Percentiles rank a stretch among this genome's conserved stretches.
phyloP scores from a whole-genome alignment of 92 coral and sea anemone species.

The Galaxea fascicularis region DNA sequence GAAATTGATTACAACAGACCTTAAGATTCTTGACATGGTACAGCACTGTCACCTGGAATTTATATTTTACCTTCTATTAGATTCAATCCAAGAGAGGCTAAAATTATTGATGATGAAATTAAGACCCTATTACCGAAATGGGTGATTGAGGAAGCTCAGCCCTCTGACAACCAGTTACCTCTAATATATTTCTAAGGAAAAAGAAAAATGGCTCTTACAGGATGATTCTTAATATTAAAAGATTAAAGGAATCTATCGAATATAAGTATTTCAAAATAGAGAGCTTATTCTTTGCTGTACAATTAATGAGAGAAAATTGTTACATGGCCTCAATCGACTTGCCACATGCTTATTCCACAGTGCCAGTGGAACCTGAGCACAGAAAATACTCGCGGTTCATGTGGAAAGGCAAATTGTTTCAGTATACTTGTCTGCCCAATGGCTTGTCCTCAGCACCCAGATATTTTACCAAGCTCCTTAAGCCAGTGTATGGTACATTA shows the following conservation, averaged over 20 bases:
- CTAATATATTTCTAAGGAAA: too few relatives aligned
- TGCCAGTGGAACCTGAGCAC: slow-evolving; percentile 13
- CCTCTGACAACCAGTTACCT: too few relatives aligned
- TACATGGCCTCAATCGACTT: background rate
- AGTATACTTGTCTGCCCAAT: too few relatives aligned
- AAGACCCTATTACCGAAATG: too few relatives aligned
- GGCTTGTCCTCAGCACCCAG: too few relatives aligned
- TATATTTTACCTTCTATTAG: background rate
- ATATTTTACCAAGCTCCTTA: background rate
- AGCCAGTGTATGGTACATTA: slow-evolving; percentile 17
- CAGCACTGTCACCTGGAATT: background rate
- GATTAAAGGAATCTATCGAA: background rate
- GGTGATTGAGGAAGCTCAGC: too few relatives aligned
- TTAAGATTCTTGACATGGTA: slow-evolving; percentile 8
- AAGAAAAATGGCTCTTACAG: too few relatives aligned
- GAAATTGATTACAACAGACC: background rate
- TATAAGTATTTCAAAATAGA: background rate
- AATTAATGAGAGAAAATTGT: slow-evolving; percentile 1
- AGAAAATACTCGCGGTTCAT: background rate
- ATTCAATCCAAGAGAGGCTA: background rate
- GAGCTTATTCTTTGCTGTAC: background rate
- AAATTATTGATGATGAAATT: background rate
- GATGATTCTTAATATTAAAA: background rate
- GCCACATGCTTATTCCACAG: background rate
- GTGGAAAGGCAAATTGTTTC: background rate